phyloP scores from a whole-genome alignment of 2,113 vertebrate species.

The Bucco capensis region DNA sequence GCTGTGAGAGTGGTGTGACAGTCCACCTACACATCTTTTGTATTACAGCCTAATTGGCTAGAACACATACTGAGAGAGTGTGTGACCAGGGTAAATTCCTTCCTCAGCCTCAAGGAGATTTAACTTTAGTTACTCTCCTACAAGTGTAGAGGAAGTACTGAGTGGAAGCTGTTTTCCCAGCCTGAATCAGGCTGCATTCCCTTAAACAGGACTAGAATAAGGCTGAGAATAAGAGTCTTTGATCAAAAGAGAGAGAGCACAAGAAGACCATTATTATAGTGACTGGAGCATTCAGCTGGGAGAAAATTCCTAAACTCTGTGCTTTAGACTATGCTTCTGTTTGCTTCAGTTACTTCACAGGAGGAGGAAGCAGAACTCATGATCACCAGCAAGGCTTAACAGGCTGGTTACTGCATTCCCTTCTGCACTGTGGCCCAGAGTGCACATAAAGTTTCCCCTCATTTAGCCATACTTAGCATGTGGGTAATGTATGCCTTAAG shows the following conservation, averaged over 20 bases:
- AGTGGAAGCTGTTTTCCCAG: neutral
- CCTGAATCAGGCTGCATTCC: neutral
- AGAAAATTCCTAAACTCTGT: neutral
- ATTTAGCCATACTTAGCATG: neutral
- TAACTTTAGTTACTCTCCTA: neutral
- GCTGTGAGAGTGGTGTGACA: neutral
- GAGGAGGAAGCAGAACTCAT: neutral
- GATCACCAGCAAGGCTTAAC: neutral
- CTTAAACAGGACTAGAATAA: neutral
- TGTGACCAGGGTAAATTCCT: neutral
- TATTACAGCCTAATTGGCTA: neutral
- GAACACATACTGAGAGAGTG: neutral
- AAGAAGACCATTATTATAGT: neutral
- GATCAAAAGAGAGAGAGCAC: neutral
- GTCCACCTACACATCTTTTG: neutral
- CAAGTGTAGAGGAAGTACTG: accelerated
- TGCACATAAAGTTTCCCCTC: neutral
- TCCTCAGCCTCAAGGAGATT: neutral
- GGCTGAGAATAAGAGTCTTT: neutral
- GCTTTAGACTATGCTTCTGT: neutral
- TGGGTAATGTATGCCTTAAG: neutral
- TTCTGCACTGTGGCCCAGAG: neutral
- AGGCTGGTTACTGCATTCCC: neutral
- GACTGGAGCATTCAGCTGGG: neutral
- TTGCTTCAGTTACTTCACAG: neutral